Conservation (phyloP, 2,113 vertebrate species). For the Barnardius zonarius region DNA sequence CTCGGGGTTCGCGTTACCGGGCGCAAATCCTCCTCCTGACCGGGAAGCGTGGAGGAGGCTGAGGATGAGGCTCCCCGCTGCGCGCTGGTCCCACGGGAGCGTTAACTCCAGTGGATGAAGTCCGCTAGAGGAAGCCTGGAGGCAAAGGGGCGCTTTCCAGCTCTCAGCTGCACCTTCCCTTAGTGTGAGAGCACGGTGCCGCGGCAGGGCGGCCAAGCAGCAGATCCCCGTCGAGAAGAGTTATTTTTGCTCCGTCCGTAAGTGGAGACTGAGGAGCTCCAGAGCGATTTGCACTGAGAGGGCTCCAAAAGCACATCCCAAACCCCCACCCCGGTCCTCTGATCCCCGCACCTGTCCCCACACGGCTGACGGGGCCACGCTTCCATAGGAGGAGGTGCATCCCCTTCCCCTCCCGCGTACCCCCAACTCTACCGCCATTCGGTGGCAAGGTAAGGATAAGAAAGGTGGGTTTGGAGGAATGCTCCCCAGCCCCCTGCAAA, state of each 20-base stretch:
- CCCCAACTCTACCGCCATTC: neutral
- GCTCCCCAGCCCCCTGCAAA: neutral
- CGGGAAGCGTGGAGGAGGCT: neutral
- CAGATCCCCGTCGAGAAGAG: neutral
- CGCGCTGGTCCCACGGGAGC: neutral
- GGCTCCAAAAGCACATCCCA: neutral
- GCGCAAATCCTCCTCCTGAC: neutral
- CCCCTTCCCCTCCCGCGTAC: fast-evolving
- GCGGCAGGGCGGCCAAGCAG: neutral
- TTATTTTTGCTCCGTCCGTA: fast-evolving
- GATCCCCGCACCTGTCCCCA: fast-evolving
- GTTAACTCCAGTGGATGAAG: neutral
- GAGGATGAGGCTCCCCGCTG: neutral
- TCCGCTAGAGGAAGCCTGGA: neutral
- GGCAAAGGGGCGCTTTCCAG: neutral
- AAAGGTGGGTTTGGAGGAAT: neutral
- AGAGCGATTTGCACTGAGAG: neutral
- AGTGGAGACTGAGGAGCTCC: neutral
- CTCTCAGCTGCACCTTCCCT: neutral
- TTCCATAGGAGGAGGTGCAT: fast-evolving
- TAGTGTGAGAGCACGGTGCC: neutral
- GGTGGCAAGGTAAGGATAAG: no score
- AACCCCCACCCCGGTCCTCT: neutral
- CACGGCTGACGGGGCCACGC: neutral
- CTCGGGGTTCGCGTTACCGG: no score